Percentiles rank a stretch among this genome's conserved stretches.
Evolutionary conservation across 2,888 invertebrate genomes (phyloP).

Genomic region (Drosophila imparisetae): DNA sequence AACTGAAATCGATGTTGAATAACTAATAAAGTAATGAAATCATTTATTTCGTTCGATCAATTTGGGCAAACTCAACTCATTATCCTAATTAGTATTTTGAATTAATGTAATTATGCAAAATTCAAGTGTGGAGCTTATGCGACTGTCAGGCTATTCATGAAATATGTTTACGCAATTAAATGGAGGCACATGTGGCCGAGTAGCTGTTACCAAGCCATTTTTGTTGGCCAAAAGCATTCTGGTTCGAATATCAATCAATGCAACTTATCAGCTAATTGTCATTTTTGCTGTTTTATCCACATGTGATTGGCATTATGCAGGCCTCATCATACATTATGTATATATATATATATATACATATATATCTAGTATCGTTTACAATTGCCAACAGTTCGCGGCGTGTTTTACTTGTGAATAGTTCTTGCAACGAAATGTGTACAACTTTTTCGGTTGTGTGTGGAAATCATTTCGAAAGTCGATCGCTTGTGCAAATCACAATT

Average conservation of each 20-base stretch:
- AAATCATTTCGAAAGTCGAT: slow-evolving; percentile 12
- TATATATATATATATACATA: slow-evolving; percentile 1
- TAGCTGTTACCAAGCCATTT: slow-evolving; percentile 15
- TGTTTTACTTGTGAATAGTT: slow-evolving; percentile 20
- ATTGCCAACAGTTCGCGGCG: slow-evolving; percentile 30
- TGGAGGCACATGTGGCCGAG: background rate
- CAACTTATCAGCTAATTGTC: slow-evolving; percentile 47
- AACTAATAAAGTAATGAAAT: background rate
- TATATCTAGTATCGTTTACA: slow-evolving; percentile 3
- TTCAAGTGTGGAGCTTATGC: background rate
- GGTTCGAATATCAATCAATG: slow-evolving; percentile 56
- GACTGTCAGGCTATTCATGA: background rate
- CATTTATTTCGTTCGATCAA: background rate
- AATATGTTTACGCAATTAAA: background rate
- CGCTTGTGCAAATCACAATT: slow-evolving; percentile 8
- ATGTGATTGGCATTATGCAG: slow-evolving; percentile 14
- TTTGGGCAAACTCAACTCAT: background rate
- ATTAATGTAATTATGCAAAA: background rate
- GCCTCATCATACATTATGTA: background rate
- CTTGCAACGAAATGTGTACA: slow-evolving; percentile 62
- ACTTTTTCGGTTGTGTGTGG: slow-evolving; percentile 48
- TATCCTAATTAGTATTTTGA: background rate
- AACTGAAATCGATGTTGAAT: background rate
- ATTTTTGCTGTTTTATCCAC: slow-evolving; percentile 14
- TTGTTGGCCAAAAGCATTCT: background rate